Percentiles rank a stretch among this genome's conserved stretches.
phyloP scores from a whole-genome alignment of 2,888 invertebrate species.

The Crioceris asparagi region DNA sequence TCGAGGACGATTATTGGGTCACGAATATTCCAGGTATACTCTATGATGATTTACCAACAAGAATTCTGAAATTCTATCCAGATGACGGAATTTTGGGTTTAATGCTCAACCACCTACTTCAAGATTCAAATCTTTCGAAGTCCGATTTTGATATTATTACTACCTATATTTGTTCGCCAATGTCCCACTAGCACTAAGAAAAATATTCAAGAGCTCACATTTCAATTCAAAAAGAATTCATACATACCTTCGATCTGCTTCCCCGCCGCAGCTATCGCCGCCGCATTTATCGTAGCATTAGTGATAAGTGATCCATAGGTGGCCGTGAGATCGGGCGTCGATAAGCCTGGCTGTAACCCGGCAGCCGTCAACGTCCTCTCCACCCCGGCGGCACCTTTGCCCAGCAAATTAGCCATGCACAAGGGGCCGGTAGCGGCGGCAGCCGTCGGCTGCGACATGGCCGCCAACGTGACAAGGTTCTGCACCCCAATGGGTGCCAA shows the following conservation, averaged over 20 bases:
- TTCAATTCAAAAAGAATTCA: background rate
- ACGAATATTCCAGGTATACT: too few species aligned
- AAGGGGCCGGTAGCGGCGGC: constrained; percentile 40
- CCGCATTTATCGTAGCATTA: constrained; percentile 62
- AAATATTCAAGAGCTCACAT: too few species aligned
- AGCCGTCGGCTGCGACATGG: constrained; percentile 56
- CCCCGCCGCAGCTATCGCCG: constrained; percentile 57
- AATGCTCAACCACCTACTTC: too few species aligned
- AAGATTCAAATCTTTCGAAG: too few species aligned
- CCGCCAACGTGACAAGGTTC: constrained; percentile 82
- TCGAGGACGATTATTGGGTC: too few species aligned
- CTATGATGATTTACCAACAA: too few species aligned
- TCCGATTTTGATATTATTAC: too few species aligned
- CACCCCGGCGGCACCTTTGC: constrained; percentile 34
- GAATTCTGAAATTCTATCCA: too few species aligned
- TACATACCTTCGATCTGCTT: constrained; percentile 82
- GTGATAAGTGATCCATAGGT: constrained; percentile 51
- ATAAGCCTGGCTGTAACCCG: constrained; percentile 43
- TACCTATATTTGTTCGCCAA: too few species aligned
- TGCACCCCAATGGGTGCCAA: constrained; percentile 78
- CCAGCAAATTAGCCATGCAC: constrained; percentile 43
- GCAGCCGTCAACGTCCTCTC: constrained; percentile 28
- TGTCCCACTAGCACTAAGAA: too few species aligned
- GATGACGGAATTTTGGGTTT: too few species aligned
- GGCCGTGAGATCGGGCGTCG: constrained; percentile 52